These are phyloP conservation scores for Crematogaster levior DNA, from an alignment of 2,888 invertebrate genomes.

Conservation along the genomic window DNA sequence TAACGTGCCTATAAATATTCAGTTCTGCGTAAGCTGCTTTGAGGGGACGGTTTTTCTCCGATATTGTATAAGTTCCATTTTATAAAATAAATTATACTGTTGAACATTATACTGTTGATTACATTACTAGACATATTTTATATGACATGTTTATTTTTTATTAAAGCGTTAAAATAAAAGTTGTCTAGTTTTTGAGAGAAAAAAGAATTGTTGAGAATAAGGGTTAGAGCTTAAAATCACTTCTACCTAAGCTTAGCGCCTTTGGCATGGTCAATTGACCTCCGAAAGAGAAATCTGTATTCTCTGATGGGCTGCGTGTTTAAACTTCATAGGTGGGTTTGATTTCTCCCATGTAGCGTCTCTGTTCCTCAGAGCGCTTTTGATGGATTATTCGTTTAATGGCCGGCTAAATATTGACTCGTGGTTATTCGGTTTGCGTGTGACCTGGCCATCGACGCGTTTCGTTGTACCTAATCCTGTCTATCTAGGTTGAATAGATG, in stretches of 20 bases:
- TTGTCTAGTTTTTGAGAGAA: background rate
- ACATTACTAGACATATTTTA: background rate
- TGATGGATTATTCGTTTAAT: constrained; percentile 76
- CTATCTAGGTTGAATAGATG: constrained; percentile 45
- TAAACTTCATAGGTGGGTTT: constrained; percentile 63
- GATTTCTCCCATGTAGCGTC: constrained; percentile 55
- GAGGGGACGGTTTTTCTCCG: constrained; percentile 15
- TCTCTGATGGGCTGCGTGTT: constrained; percentile 57
- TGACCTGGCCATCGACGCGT: constrained; percentile 71
- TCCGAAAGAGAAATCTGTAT: constrained; percentile 65
- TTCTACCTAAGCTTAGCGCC: constrained; percentile 15
- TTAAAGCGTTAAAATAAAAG: background rate
- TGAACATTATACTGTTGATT: background rate
- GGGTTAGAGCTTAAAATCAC: constrained; percentile 2
- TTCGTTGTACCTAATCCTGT: constrained; percentile 63
- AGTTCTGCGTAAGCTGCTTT: constrained; percentile 43
- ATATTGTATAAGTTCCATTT: constrained; percentile 24
- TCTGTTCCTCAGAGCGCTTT: constrained; percentile 49
- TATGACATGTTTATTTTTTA: background rate
- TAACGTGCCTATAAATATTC: constrained; percentile 52
- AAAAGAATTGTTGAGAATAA: background rate
- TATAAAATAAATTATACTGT: background rate
- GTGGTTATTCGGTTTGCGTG: constrained; percentile 72
- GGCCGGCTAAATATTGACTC: constrained; percentile 80
- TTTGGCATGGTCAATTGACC: constrained; percentile 4